A percentile compares a stretch with the other conserved stretches of the same genome.
phyloP scores from a whole-genome alignment of 2,113 vertebrate species.

The Gila orcuttii region DNA sequence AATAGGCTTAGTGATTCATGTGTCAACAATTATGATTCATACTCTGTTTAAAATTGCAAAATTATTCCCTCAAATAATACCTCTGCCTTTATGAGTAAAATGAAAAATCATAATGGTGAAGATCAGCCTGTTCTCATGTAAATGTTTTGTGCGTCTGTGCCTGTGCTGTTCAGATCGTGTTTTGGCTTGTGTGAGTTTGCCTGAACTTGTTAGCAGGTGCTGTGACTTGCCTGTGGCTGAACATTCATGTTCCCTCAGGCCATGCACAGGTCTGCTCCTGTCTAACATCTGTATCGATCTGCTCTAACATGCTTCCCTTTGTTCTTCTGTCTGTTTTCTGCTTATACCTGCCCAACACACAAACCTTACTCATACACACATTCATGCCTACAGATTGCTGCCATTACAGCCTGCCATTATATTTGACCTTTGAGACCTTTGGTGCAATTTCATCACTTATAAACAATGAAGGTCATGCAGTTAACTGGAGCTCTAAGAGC shows the following conservation, averaged over 20 bases:
- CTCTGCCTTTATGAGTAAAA: neutral
- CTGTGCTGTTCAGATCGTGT: neutral
- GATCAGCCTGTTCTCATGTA: neutral
- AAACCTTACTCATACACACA: slow-evolving; percentile 2
- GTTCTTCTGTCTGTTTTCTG: neutral
- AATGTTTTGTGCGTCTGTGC: neutral
- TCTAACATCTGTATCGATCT: slow-evolving; percentile 16
- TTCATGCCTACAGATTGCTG: neutral
- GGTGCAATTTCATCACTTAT: neutral
- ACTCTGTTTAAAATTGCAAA: neutral
- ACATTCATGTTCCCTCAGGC: slow-evolving; percentile 3
- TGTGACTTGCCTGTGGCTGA: slow-evolving; percentile 22
- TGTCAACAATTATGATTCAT: neutral
- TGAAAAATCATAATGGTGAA: neutral
- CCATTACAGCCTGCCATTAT: neutral
- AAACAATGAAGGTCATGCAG: neutral
- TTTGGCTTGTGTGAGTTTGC: neutral
- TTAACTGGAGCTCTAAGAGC: neutral
- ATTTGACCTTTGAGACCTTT: slow-evolving; percentile 12
- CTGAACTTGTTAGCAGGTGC: slow-evolving; percentile 9
- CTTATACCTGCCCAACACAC: slow-evolving; percentile 16
- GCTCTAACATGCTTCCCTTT: slow-evolving; percentile 33
- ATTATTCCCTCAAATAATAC: neutral
- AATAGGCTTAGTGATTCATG: neutral
- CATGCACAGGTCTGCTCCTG: slow-evolving; percentile 26